phyloP scores from a whole-genome alignment of 2,797 vertebrate species.

The Huso huso region DNA sequence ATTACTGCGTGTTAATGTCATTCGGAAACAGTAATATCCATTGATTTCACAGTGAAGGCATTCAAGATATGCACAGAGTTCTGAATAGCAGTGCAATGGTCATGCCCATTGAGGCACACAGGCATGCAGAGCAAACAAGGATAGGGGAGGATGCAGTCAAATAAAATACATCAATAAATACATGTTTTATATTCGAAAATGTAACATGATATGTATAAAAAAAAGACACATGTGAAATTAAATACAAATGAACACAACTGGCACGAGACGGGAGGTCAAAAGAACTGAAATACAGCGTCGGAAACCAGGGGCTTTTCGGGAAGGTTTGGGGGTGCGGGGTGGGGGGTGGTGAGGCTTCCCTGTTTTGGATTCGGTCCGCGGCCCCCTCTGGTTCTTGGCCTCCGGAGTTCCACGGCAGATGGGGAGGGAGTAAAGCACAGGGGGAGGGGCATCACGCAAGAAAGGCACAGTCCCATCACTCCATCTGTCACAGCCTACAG shows the following conservation, averaged over 20 bases:
- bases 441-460: constrained; percentile 49
- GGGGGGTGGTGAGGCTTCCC: constrained; percentile 8
- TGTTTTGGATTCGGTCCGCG: constrained; percentile 22
- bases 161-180: background rate
- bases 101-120: constrained; percentile 15
- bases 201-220: too few species aligned
- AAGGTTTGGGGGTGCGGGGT: constrained; percentile 2
- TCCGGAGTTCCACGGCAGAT: background rate
- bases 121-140: constrained; percentile 10
- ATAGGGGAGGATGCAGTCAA: constrained; percentile 5
- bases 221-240: background rate
- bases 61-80: constrained; percentile 21
- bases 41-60: constrained; percentile 28
- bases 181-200: background rate
- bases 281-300: too few species aligned
- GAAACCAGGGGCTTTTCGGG: background rate
- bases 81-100: constrained; percentile 23
- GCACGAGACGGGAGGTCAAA: background rate
- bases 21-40: constrained; percentile 1
- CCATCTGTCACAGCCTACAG: constrained; percentile 75
- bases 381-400: background rate
- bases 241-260: background rate
- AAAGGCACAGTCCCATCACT: constrained; percentile 53
- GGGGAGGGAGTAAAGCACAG: constrained; percentile 43
- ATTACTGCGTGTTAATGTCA: background rate